A percentile compares a stretch with the other conserved stretches of the same genome.
Evolutionary conservation across 2,113 vertebrate genomes (phyloP).

Genomic region (Lagenorhynchus albirostris): DNA sequence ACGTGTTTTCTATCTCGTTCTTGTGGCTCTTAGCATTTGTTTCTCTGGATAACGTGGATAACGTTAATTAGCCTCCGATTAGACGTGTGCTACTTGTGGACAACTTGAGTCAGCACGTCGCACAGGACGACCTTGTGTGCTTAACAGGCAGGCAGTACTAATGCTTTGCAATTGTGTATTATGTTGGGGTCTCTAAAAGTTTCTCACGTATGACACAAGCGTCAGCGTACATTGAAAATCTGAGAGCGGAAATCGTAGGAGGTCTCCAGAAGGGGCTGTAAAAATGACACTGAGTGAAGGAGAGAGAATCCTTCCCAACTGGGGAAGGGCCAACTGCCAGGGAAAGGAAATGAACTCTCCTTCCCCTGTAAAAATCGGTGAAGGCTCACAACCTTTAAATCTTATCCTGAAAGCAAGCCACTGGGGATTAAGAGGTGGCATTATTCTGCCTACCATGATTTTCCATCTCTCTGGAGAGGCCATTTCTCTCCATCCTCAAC

Average conservation of each 20-base stretch:
- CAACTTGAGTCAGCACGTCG: background rate
- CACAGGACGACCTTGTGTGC: background rate
- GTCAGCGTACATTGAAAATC: background rate
- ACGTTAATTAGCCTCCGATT: background rate
- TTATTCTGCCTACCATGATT: background rate
- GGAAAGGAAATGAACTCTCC: background rate
- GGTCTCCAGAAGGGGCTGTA: background rate
- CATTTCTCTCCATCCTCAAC: background rate
- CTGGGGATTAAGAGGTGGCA: background rate
- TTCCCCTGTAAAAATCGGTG: background rate
- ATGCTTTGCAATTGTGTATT: background rate
- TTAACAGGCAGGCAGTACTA: background rate
- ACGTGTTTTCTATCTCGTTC: background rate
- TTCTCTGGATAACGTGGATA: background rate
- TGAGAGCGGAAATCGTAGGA: background rate
- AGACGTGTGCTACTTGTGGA: background rate
- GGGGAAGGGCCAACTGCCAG: background rate
- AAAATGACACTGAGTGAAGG: background rate
- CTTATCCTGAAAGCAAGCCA: conserved; percentile 13
- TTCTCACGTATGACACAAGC: background rate
- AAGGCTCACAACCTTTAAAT: background rate
- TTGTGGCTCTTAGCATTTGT: background rate
- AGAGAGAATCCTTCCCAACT: background rate
- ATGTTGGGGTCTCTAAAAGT: background rate
- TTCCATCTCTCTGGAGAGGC: background rate